Conservation (phyloP, 2,113 vertebrate species). For the Marcusenius ussheri region DNA sequence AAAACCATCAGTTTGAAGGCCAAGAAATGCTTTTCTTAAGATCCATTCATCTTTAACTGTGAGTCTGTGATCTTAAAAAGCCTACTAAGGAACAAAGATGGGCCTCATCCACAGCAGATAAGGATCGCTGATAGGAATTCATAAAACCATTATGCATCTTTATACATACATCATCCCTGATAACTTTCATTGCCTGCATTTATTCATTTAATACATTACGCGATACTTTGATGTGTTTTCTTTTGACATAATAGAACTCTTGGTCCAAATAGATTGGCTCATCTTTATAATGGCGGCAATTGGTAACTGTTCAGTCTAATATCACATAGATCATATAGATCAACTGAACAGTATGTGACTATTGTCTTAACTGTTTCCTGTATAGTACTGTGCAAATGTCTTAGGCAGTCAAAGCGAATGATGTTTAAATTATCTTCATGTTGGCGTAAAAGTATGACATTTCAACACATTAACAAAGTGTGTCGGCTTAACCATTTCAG, state of each 20-base stretch:
- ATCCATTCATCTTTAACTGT: not conserved
- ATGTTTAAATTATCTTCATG: not conserved
- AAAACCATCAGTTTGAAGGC: not conserved
- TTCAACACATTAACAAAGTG: not conserved
- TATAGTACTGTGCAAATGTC: not conserved
- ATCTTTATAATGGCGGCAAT: not conserved
- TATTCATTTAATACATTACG: not conserved
- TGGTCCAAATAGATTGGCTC: not conserved
- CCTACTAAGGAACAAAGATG: not conserved
- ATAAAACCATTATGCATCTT: slow-evolving; percentile 4
- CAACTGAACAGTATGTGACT: not conserved
- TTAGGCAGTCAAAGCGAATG: not conserved
- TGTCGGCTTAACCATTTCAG: not conserved
- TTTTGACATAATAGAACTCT: not conserved
- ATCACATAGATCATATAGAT: not conserved
- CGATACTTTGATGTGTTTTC: not conserved
- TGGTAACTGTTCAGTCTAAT: not conserved
- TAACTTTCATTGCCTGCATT: not conserved
- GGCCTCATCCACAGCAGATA: not conserved
- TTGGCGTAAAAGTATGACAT: not conserved
- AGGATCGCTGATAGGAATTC: not conserved
- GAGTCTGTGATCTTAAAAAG: not conserved
- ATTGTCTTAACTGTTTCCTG: not conserved
- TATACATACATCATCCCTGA: not conserved
- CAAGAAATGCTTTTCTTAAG: not conserved